Conservation (phyloP, 2,888 invertebrate species). For the Ichneumon xanthorius region DNA sequence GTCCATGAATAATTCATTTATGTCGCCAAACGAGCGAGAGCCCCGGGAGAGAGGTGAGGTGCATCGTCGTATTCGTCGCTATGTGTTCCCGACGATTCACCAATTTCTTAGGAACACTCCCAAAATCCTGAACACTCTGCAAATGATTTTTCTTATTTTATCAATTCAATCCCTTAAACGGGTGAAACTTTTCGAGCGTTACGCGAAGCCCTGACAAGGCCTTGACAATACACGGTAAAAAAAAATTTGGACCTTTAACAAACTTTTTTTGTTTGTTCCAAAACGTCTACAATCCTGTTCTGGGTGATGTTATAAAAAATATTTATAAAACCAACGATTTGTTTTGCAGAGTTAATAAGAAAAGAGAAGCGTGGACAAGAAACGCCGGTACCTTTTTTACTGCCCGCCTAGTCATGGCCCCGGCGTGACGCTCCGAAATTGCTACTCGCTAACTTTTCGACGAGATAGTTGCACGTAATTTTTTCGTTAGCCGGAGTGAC, state of each 20-base stretch:
- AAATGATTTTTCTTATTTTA: not conserved
- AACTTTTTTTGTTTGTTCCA: not conserved
- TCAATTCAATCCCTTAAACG: not conserved
- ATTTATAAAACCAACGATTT: not conserved
- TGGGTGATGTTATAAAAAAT: not conserved
- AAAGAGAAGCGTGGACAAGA: not conserved
- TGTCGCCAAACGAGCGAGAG: slow-evolving; percentile 80
- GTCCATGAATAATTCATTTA: slow-evolving; percentile 83
- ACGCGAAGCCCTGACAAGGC: not conserved
- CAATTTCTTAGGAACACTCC: slow-evolving; percentile 49
- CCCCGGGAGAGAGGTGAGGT: slow-evolving; percentile 17
- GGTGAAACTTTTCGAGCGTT: not conserved
- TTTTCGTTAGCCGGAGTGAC: slow-evolving; percentile 41
- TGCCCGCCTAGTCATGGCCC: no score
- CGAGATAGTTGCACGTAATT: slow-evolving; percentile 57
- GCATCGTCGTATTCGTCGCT: slow-evolving; percentile 29
- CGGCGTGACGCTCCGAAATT: not conserved
- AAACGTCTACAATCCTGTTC: not conserved
- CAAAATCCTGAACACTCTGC: slow-evolving; percentile 15
- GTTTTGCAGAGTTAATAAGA: not conserved
- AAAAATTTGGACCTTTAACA: not conserved
- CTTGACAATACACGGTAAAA: not conserved
- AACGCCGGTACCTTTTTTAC: no score
- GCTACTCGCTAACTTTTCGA: slow-evolving; percentile 1
- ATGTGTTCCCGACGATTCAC: slow-evolving; percentile 41